Conservation (phyloP, 2,797 vertebrate genomes). For the Spheniscus humboldti region DNA sequence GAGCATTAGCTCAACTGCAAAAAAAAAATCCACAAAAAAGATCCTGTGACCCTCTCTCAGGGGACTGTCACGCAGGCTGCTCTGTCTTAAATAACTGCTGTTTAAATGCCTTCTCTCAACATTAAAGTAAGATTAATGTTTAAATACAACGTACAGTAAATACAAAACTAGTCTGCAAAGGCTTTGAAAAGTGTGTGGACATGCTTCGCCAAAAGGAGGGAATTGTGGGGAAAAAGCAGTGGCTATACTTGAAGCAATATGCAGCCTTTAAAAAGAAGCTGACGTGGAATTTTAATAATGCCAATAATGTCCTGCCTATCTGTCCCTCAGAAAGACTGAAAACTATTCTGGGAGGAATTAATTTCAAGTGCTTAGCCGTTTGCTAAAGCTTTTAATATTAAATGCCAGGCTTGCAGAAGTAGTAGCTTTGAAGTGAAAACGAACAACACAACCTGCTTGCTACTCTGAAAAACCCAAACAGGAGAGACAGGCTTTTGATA, state of each 20-base stretch:
- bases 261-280: slow-evolving; percentile 28
- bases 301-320: background rate
- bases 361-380: background rate
- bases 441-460: background rate
- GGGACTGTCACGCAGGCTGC: background rate
- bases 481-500: background rate
- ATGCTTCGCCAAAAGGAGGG: slow-evolving; percentile 1
- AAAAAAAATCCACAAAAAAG: background rate
- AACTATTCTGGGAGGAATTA: background rate
- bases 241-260: slow-evolving; percentile 26
- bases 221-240: slow-evolving; percentile 27
- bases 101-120: slow-evolving; percentile 44
- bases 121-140: slow-evolving; percentile 23
- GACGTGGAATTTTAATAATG: slow-evolving; percentile 16
- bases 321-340: background rate
- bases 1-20: background rate
- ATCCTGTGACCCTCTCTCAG: background rate
- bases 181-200: background rate
- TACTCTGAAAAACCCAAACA: background rate
- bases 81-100: background rate
- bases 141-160: slow-evolving; percentile 44
- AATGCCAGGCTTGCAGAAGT: background rate
- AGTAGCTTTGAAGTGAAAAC: background rate
- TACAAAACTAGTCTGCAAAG: slow-evolving; percentile 35
- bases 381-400: background rate